Base-by-base conservation (phyloP, 2,888 invertebrate species). In the Orthosia cruda region DNA sequence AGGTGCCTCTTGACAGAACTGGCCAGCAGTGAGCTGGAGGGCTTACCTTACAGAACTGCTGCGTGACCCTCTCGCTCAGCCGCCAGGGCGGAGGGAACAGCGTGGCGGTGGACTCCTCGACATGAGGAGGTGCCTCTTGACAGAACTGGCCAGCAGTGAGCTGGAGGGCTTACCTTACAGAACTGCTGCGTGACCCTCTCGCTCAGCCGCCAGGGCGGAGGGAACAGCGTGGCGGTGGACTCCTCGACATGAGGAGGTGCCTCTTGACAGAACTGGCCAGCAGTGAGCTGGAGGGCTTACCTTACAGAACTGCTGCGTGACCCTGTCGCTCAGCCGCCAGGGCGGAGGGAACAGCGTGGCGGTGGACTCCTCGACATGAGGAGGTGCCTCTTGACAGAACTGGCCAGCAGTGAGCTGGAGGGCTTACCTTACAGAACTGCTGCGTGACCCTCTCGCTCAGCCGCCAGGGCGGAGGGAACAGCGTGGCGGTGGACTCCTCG, bases 61-160 rank as follows among this genome's bases (percentile, higher is more conserved):
- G 97, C 0, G 99, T 98, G 80, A 99, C 98, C 77, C 98, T 97
- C 93, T 99, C 99, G 40, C 99, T 99, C 62, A 99, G 98, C 92
- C 99, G 98, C 99, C 99, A 99, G 85, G 98, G 97, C 9, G 97
- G 96, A 0, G 99, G 99, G 95, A 99, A 99, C 90, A 99, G 97
- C 32, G 97, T 96, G 0, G 98, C 98, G 86, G 98, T 96, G 87
- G 98, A 98, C 81, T 99, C 98, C 94, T 99, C 99, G 95, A 99
- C 87, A 99, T 98, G 9, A 99, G 97, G 78, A 99, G 96, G 92
- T 99, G 99, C 18, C 98, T 97, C 93, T 99, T 99, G 63, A 99
- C n/a, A n/a, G n/a, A n/a, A n/a, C n/a, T n/a, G n/a, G n/a, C n/a
- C n/a, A n/a, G n/a, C n/a, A n/a, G n/a, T n/a, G n/a, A n/a, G n/a